These are phyloP conservation scores for Lutraria lutraria DNA, from an alignment of 2,888 invertebrate species.

Conservation along the genomic window DNA sequence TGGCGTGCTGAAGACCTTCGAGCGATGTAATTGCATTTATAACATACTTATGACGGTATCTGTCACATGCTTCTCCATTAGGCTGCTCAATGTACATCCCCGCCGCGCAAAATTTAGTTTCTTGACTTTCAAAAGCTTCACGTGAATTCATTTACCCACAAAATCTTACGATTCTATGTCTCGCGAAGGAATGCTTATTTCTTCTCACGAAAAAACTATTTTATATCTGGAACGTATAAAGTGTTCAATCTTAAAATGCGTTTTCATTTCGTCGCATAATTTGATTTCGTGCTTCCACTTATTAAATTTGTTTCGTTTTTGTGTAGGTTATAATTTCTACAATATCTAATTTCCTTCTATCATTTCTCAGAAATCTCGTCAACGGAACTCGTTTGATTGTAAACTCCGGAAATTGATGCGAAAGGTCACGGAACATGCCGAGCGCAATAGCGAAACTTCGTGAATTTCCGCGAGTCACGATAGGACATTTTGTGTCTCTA, in stretches of 20 bases:
- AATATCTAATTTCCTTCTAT: not conserved
- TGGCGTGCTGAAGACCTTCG: too few species aligned
- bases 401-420: not conserved
- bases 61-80: too few species aligned
- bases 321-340: not conserved
- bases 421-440: not conserved
- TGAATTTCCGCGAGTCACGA: not conserved
- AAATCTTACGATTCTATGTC: too few species aligned
- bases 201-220: not conserved
- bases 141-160: too few species aligned
- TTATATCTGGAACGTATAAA: not conserved
- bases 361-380: not conserved
- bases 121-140: too few species aligned
- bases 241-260: not conserved
- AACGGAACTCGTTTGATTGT: not conserved
- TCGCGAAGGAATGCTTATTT: too few species aligned
- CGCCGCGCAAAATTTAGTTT: too few species aligned
- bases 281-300: not conserved
- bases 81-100: too few species aligned
- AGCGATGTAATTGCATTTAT: too few species aligned
- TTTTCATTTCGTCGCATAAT: not conserved
- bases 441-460: not conserved
- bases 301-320: not conserved
- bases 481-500: not conserved
- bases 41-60: too few species aligned